Conservation (phyloP, 2,797 vertebrate genomes). For the Myotis myotis region DNA sequence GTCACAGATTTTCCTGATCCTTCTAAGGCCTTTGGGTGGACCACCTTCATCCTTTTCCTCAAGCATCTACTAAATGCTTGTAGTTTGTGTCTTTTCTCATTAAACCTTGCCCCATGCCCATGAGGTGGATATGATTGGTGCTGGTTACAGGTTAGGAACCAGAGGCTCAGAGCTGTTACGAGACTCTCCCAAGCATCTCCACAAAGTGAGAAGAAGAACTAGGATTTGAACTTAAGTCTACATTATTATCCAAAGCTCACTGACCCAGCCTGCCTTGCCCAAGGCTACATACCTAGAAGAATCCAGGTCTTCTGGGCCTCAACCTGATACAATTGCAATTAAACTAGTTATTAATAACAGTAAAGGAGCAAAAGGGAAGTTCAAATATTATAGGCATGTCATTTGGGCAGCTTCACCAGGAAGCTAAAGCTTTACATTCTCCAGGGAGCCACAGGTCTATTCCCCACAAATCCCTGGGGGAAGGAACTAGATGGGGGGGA, state of each 20-base stretch:
- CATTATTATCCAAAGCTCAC: not conserved
- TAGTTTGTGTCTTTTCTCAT: not conserved
- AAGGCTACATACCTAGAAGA: not conserved
- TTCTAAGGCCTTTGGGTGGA: not conserved
- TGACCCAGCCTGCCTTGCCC: not conserved
- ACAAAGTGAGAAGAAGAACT: not conserved
- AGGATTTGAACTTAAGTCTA: not conserved
- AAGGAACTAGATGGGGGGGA: not conserved
- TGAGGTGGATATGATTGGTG: not conserved
- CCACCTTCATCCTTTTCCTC: not conserved
- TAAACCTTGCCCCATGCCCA: not conserved
- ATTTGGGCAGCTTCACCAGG: not conserved
- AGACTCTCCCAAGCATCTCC: not conserved
- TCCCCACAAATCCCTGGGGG: not conserved
- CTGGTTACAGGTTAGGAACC: not conserved
- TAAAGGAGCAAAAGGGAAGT: not conserved
- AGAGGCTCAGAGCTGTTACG: not conserved
- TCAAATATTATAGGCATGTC: not conserved
- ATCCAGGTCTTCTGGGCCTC: not conserved
- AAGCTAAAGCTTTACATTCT: not conserved
- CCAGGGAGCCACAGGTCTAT: not conserved
- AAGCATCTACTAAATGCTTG: not conserved
- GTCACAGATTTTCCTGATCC: not conserved
- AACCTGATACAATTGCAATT: not conserved
- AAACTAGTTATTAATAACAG: not conserved